A percentile compares a stretch with the other conserved stretches of the same genome.
Evolutionary conservation across 2,888 invertebrate genomes (phyloP).

Genomic region (Callosobruchus maculatus): DNA sequence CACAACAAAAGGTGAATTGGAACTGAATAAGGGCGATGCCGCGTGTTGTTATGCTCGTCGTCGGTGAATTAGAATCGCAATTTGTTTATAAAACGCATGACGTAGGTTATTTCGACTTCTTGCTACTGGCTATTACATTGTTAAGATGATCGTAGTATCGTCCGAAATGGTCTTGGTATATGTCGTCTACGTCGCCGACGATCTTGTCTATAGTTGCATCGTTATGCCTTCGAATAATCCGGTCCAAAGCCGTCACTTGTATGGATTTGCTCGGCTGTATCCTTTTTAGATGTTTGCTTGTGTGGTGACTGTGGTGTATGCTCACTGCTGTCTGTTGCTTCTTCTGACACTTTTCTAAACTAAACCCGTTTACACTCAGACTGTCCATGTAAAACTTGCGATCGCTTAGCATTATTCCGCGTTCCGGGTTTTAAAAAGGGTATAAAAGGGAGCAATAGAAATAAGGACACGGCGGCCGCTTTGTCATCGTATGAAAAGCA

Average conservation of each 20-base stretch:
- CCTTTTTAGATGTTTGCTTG: constrained; percentile 30
- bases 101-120: constrained; percentile 7
- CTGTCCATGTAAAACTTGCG: constrained; percentile 34
- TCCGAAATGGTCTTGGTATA: constrained; percentile 54
- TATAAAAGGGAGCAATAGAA: constrained; percentile 6
- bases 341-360: constrained; percentile 12
- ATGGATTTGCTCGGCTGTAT: constrained; percentile 48
- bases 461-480: constrained; percentile 10
- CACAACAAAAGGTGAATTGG: not conserved
- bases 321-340: constrained; percentile 20
- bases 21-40: not conserved
- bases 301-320: constrained; percentile 36
- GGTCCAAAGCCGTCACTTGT: not conserved
- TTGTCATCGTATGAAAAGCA: constrained; percentile 6
- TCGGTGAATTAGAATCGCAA: constrained; percentile 3
- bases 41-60: constrained; percentile 10
- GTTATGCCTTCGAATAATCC: not conserved
- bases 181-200: constrained; percentile 45
- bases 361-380: constrained; percentile 27
- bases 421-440: not conserved
- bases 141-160: constrained; percentile 48
- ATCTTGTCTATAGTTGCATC: not conserved
- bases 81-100: constrained; percentile 18
- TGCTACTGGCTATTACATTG: constrained; percentile 32
- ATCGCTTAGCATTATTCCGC: constrained; percentile 8